phyloP scores from a whole-genome alignment of 1,140 invertebrate genomes.

The Formica selysi region DNA sequence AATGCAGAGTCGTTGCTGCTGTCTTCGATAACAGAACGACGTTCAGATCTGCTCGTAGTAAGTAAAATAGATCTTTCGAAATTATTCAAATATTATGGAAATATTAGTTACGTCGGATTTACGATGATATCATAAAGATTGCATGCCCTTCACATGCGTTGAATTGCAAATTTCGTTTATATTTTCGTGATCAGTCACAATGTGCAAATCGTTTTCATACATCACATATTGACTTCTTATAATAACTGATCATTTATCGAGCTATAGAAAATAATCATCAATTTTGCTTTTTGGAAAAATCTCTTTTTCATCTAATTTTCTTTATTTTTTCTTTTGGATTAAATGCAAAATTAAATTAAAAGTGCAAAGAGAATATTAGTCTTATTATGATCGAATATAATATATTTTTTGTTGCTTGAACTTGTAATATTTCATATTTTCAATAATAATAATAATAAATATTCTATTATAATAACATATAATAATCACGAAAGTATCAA shows the following conservation, averaged over 20 bases:
- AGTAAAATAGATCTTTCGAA: constrained; percentile 53
- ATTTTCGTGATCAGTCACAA: neutral
- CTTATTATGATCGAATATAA: neutral
- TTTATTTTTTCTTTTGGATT: neutral
- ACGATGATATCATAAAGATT: too few species aligned
- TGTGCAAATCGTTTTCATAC: neutral
- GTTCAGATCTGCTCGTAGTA: constrained; percentile 76
- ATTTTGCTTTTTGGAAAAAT: neutral
- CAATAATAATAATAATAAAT: neutral
- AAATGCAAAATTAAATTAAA: neutral
- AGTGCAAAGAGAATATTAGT: neutral
- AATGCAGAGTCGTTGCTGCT: constrained; percentile 78
- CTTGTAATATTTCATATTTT: neutral
- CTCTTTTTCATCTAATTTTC: neutral
- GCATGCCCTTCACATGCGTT: neutral
- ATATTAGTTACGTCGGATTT: constrained; percentile 1
- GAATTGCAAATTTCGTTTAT: neutral
- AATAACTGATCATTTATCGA: neutral
- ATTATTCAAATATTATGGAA: neutral
- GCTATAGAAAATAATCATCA: neutral
- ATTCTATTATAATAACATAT: neutral
- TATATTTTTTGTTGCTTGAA: neutral
- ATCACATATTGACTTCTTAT: neutral
- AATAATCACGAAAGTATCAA: neutral
- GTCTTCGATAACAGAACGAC: constrained; percentile 73